Evolutionary conservation across 2,888 invertebrate species (phyloP).

Genomic region (Epistrophe grossulariae): DNA sequence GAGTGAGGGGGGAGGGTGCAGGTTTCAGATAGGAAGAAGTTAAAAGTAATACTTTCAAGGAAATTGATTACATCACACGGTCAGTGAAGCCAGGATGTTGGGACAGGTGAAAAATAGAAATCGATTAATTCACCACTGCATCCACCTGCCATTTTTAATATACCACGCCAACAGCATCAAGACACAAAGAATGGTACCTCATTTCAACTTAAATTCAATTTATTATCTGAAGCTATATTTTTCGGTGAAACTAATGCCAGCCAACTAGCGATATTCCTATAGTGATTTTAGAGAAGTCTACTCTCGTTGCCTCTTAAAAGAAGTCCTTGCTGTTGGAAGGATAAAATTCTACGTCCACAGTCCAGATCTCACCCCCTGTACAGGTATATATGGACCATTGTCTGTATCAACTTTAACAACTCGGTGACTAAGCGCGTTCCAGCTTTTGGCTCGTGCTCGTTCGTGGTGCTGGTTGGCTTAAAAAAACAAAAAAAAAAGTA

Average conservation of each 20-base stretch:
- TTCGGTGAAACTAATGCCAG: conserved; percentile 69
- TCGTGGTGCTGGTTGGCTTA: not conserved
- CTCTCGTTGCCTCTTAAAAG: conserved; percentile 31
- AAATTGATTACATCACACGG: conserved; percentile 73
- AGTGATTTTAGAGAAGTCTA: conserved; percentile 5
- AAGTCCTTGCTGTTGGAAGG: conserved; percentile 46
- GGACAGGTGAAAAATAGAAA: conserved; percentile 70
- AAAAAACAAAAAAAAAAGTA: conserved; percentile 4
- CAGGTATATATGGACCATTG: not conserved
- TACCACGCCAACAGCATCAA: not conserved
- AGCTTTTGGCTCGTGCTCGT: conserved; percentile 24
- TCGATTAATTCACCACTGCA: conserved; percentile 69
- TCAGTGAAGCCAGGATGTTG: conserved; percentile 56
- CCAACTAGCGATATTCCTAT: conserved; percentile 47
- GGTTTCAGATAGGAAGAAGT: not conserved
- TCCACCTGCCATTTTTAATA: conserved; percentile 52
- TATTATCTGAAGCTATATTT: conserved; percentile 65
- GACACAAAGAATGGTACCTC: conserved; percentile 30
- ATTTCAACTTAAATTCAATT: conserved; percentile 67
- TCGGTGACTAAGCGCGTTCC: conserved; percentile 25
- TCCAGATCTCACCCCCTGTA: not conserved
- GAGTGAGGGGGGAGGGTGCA: too few relatives aligned
- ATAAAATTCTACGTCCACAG: not conserved
- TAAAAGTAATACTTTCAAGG: conserved; percentile 14
- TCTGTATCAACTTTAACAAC: conserved; percentile 55